Evolutionary conservation across 2,113 vertebrate species (phyloP), one percentile per base, ranked within the genome.

Genomic region (Cololabis saira): DNA sequence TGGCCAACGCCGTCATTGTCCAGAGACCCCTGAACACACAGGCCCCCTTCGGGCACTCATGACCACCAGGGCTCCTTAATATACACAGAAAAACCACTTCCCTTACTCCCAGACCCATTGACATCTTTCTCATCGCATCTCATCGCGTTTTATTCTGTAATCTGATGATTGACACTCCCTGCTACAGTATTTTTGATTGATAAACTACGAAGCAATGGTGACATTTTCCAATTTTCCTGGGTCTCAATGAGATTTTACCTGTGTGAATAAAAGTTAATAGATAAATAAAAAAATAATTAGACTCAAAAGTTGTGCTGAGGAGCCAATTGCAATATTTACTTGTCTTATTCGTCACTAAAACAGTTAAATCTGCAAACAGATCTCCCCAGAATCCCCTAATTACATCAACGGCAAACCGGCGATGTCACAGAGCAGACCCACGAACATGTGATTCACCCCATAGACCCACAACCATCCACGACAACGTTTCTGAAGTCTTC

Each of bases 1-100:
- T 99, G 62, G 88, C 93, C 78, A 96, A 98, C 0, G 91, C 95
- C 5, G 97, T 98, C 42, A 92, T 98, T 55, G 93, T 97, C 75
- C 97, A 98, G 89, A 94, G 95, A 82, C 92, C 94, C 59, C 82
- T 81, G 62, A 93, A 90, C 87, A 92, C 88, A 50, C 76, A 90
- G 0, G 92, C 93, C 24, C 92, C 94, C 13, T 95, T 96, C 63
- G 87, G 92, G 77, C 92, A 91, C 70, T 91, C 84, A 47, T 93
- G 83, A 79, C 87, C 80, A 67, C 54, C 27, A 60, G 15, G 81
- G 59, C 42, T 22, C 37, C 24, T 0, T 1, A 9, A 37, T 33
- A 2, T 30, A 22, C 47, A 27, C 40, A n/a, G 12, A 47, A 51
- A n/a, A 13, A 3, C n/a, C 51, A 24, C 63, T 11, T 13, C 14